Base-by-base conservation (phyloP, 1,140 invertebrate genomes). In the Drosophila orosa region DNA sequence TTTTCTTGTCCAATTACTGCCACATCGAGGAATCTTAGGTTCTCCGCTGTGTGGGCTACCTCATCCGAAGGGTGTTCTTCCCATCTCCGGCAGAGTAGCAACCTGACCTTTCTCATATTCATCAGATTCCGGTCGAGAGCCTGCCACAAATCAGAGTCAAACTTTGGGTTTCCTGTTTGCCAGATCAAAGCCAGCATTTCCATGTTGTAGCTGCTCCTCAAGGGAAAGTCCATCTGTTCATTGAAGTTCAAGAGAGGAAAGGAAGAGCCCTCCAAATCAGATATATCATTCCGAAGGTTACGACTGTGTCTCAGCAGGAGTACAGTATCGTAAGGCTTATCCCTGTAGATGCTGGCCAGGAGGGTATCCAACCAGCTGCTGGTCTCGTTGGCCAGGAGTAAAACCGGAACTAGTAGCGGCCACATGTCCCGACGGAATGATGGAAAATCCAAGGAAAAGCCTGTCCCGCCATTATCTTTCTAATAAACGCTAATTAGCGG, bases 101-200 rank as follows among this genome's bases (percentile, higher is more conserved):
- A 17, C 1, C 84, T 33, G 4, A 60, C 48, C 8, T 80, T 74
- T 2, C 82, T 57, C 84, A 87, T 87, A 40, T 87, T 83, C 10
- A 57, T 17, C 1, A 87, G 59, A 63, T 69, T 84, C 10, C 12
- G 31, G 25, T 78, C 80, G 37, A 87, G 37, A 2, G 76, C 68
- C 42, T 63, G 61, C 79, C 83, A 86, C 19, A 89, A 29, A n/a
- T 69, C 62, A 17, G 15, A 15, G 47, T 86, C 65, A 56, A 40
- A 40, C 4, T 35, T 8, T 15, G 8, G 5, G 8, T 61, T 40
- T 9, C 52, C 56, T 7, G 59, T 71, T 10, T 50, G 40, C 29
- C 76, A 80, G 3, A 83, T 24, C 1, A 89, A 22, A 0, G 61
- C 80, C 24, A 86, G 9, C 56, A 89, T 60, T 62, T 86, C 67